A percentile compares a stretch with the other conserved stretches of the same genome.
These are phyloP conservation scores for Mormyrus hasselquistii DNA, from an alignment of 2,797 vertebrate species.

Conservation along the genomic window DNA sequence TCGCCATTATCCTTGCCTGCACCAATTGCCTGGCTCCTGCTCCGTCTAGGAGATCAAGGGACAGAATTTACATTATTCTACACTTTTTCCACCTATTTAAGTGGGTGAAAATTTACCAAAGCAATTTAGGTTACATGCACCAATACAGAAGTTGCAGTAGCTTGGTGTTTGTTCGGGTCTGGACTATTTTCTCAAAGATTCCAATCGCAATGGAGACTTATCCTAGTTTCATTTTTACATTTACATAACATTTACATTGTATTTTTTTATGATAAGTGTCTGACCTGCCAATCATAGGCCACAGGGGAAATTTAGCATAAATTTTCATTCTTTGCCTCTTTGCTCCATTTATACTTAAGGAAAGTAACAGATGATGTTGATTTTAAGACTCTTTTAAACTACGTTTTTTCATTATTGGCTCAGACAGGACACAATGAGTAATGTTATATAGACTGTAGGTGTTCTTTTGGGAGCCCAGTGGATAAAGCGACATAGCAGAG, in stretches of 20 bases:
- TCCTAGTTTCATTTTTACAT: neutral
- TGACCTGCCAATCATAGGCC: neutral
- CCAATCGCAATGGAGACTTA: neutral
- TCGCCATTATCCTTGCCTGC: neutral
- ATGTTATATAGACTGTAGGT: neutral
- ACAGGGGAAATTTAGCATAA: neutral
- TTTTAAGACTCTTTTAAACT: neutral
- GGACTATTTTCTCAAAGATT: neutral
- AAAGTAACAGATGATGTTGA: neutral
- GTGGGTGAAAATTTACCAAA: neutral
- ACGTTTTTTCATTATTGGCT: conserved; percentile 2
- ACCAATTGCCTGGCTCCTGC: neutral
- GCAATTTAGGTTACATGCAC: neutral
- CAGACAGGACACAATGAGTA: neutral
- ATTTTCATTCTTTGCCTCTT: neutral
- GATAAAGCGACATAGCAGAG: neutral
- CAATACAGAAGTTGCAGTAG: neutral
- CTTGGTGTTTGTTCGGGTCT: neutral
- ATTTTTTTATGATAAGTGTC: neutral
- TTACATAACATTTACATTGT: neutral
- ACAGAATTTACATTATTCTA: conserved; percentile 3
- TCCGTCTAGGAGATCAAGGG: neutral
- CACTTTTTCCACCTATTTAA: neutral
- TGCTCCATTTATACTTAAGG: neutral
- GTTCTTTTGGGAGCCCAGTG: neutral